Percentiles rank a stretch among this genome's conserved stretches.
Conservation (phyloP, 2,888 invertebrate species). For the Crepidodera aurea region DNA sequence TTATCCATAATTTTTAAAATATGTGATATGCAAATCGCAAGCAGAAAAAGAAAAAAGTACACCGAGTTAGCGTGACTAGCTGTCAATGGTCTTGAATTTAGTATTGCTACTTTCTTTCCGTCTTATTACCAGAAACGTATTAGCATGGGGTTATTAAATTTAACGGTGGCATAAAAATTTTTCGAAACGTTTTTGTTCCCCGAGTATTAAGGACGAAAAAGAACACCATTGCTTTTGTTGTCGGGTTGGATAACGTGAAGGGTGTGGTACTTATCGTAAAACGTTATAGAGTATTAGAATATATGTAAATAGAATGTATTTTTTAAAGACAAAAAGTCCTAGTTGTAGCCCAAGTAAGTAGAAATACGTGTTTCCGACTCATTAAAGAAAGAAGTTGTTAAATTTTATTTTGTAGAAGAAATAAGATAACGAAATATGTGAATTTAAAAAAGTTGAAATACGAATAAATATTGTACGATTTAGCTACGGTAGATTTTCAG, state of each 20-base stretch:
- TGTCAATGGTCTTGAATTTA: conserved; percentile 52
- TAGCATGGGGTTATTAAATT: conserved; percentile 14
- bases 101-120: conserved; percentile 44
- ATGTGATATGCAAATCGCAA: conserved; percentile 49
- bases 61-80: conserved; percentile 49
- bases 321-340: not conserved
- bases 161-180: conserved; percentile 11
- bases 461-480: no score
- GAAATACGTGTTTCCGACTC: not conserved
- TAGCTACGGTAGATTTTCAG: no score
- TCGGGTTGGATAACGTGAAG: not conserved
- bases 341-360: not conserved
- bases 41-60: conserved; percentile 32
- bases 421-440: no score
- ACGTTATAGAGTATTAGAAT: conserved; percentile 7
- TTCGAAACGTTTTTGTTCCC: not conserved
- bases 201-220: not conserved
- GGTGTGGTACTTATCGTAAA: conserved; percentile 2
- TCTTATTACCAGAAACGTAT: conserved; percentile 20
- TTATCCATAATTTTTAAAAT: conserved; percentile 49
- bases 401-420: no score
- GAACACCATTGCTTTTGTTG: not conserved
- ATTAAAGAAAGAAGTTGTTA: no score
- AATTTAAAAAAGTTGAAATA: no score
- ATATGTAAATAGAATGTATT: conserved; percentile 10